phyloP scores from a whole-genome alignment of 2,113 vertebrate species.

The Pseudonaja textilis region DNA sequence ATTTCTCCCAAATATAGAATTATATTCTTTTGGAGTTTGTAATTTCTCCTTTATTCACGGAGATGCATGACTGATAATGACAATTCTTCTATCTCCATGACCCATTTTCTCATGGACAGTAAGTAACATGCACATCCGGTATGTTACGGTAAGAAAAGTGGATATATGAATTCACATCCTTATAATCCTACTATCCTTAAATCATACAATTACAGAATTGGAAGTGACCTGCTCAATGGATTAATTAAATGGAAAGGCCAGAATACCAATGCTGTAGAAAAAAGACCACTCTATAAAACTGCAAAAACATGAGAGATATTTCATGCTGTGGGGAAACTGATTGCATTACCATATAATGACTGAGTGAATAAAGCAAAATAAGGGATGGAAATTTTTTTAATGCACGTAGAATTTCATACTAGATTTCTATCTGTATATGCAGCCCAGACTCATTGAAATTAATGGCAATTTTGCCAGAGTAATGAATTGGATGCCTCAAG shows the following conservation, averaged over 20 bases:
- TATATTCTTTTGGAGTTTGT: neutral
- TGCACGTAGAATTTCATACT: neutral
- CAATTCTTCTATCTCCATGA: neutral
- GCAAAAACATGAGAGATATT: neutral
- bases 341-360: neutral
- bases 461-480: neutral
- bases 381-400: accelerated
- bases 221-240: neutral
- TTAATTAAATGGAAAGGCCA: neutral
- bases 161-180: neutral
- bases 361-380: neutral
- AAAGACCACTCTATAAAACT: neutral
- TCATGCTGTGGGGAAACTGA: neutral
- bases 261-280: neutral
- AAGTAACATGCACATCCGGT: too few species aligned
- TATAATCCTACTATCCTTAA: neutral
- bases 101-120: neutral
- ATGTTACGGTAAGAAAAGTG: neutral
- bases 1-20: neutral
- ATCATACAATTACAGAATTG: neutral
- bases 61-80: neutral
- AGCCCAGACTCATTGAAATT: neutral
- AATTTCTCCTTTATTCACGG: neutral
- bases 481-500: neutral
- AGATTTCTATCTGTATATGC: neutral